Conservation (phyloP, 1,140 invertebrate genomes). For the Rhagoletis pomonella region DNA sequence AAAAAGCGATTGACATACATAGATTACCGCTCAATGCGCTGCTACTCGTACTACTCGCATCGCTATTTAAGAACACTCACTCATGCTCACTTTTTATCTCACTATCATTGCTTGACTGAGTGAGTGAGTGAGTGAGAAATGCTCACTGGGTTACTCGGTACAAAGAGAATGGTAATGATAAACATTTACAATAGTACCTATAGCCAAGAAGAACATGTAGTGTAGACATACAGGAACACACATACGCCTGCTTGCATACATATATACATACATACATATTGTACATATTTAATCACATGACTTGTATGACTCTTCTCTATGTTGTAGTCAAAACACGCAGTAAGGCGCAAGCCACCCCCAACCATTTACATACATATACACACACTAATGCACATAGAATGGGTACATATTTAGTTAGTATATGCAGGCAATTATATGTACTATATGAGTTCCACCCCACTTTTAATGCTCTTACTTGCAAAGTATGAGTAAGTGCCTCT, state of each 20-base stretch:
- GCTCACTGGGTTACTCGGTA: slow-evolving; percentile 37
- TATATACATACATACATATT: too few relatives aligned
- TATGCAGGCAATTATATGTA: too few relatives aligned
- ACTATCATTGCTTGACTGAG: neutral
- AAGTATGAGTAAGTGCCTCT: slow-evolving; percentile 30
- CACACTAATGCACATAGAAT: neutral
- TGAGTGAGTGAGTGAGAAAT: slow-evolving; percentile 23
- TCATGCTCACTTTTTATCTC: neutral
- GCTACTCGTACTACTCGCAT: neutral
- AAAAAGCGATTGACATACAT: slow-evolving; percentile 11
- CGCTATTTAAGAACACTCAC: slow-evolving; percentile 7
- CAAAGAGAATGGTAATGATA: neutral
- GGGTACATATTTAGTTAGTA: too few relatives aligned
- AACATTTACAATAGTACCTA: neutral
- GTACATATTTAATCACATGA: slow-evolving; percentile 3
- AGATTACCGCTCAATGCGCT: slow-evolving; percentile 1
- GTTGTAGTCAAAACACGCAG: neutral
- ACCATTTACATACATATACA: neutral
- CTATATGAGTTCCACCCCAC: neutral
- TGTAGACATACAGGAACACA: neutral
- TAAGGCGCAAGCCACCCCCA: neutral
- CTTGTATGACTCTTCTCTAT: neutral
- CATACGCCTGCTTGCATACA: too few relatives aligned
- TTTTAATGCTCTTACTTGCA: neutral
- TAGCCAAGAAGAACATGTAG: neutral